phyloP scores from a whole-genome alignment of 2,797 vertebrate genomes.

The Enteromius anoplus region DNA sequence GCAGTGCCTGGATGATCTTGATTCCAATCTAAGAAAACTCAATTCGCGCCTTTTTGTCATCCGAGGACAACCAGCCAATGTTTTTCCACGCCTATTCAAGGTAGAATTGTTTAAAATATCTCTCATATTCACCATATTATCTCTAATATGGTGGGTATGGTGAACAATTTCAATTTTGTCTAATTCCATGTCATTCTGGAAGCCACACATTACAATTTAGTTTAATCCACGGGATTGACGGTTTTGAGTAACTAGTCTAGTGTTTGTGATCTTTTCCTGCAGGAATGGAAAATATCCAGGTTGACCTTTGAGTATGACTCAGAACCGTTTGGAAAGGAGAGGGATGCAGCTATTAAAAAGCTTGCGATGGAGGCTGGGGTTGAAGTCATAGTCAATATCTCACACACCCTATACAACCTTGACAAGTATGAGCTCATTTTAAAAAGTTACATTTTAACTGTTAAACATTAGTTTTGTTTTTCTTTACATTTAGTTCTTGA shows the following conservation, averaged over 20 bases:
- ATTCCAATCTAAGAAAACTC: slow-evolving; percentile 78
- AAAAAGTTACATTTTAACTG: background rate
- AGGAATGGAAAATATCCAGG: slow-evolving; percentile 84
- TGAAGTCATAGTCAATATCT: slow-evolving; percentile 80
- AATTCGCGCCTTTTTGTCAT: slow-evolving; percentile 84
- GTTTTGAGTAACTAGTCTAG: background rate
- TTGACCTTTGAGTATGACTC: slow-evolving; percentile 82
- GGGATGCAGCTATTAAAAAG: slow-evolving; percentile 82
- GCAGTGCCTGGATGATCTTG: slow-evolving; percentile 82
- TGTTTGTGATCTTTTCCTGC: background rate
- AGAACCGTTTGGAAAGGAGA: slow-evolving; percentile 81
- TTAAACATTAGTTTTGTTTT: too few species aligned
- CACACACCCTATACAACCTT: slow-evolving; percentile 82
- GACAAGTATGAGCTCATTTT: slow-evolving; percentile 71
- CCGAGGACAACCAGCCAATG: slow-evolving; percentile 81
- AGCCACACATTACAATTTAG: background rate
- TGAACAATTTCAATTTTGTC: background rate
- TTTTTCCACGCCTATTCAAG: slow-evolving; percentile 83
- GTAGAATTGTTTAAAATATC: slow-evolving; percentile 51
- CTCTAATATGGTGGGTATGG: background rate
- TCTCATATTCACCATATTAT: background rate
- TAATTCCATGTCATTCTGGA: background rate
- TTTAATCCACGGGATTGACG: background rate
- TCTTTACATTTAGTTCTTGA: background rate
- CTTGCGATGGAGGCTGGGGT: slow-evolving; percentile 81